Percentiles rank a stretch among this genome's conserved stretches.
Evolutionary conservation across 2,888 invertebrate species (phyloP).

Genomic region (Dolichopus griseipennis): DNA sequence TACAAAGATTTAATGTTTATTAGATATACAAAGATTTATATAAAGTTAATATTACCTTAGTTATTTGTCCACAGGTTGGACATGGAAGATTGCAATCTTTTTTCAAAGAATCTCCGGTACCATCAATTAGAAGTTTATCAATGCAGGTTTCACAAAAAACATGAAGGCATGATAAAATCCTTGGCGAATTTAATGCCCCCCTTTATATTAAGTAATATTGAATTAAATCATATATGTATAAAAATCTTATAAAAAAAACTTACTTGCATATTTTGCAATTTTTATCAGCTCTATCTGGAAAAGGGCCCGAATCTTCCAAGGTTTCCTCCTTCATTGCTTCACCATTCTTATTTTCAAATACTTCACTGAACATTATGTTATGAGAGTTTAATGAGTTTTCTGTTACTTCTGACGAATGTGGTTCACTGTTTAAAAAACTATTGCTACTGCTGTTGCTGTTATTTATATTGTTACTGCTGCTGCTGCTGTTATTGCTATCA

Average conservation of each 20-base stretch:
- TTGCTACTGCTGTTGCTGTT: constrained; percentile 13
- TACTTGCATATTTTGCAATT: constrained; percentile 59
- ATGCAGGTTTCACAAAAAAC: constrained; percentile 91
- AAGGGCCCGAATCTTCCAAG: constrained; percentile 40
- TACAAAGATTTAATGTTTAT: not conserved
- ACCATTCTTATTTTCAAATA: constrained; percentile 32
- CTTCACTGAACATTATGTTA: constrained; percentile 31
- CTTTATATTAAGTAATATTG: constrained; percentile 41
- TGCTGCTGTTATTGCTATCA: not conserved
- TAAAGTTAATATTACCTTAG: constrained; percentile 54
- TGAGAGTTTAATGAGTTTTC: not conserved
- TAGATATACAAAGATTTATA: not conserved
- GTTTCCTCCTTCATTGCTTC: constrained; percentile 35
- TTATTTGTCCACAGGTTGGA: constrained; percentile 77
- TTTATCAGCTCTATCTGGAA: constrained; percentile 47
- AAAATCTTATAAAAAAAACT: constrained; percentile 31
- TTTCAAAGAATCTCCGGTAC: constrained; percentile 57
- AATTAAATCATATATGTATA: constrained; percentile 8
- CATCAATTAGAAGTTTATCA: constrained; percentile 65
- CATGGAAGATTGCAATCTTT: constrained; percentile 60
- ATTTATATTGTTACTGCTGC: not conserved
- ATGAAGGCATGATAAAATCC: constrained; percentile 87
- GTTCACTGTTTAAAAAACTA: constrained; percentile 24
- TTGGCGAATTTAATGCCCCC: constrained; percentile 69
- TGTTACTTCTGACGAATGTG: constrained; percentile 22